Evolutionary conservation across 2,888 invertebrate genomes (phyloP).

Genomic region (Rhyacophila evoluta): DNA sequence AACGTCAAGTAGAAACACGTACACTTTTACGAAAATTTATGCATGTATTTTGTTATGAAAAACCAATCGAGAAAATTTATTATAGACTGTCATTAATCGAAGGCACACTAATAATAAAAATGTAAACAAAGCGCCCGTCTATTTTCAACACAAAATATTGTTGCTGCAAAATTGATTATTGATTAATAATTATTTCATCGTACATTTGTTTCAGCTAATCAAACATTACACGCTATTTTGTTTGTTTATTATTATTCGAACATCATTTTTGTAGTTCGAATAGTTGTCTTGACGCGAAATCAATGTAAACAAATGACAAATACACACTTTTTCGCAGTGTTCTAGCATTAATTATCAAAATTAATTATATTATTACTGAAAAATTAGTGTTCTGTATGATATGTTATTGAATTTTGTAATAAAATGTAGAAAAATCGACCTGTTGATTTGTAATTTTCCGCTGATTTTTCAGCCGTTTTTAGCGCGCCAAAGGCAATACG

Average conservation of each 20-base stretch:
- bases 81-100: not conserved
- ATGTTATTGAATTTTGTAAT: not conserved
- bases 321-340: not conserved
- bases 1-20: not conserved
- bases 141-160: too few species aligned
- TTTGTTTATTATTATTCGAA: not conserved
- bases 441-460: constrained; percentile 28
- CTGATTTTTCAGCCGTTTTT: not conserved
- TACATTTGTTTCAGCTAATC: not conserved
- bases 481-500: constrained; percentile 27
- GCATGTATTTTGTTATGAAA: not conserved
- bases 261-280: not conserved
- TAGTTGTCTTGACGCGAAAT: constrained; percentile 22
- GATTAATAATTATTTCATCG: not conserved
- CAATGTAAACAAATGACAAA: constrained; percentile 39
- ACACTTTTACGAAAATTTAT: too few species aligned
- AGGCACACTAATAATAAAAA: not conserved
- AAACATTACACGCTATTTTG: not conserved
- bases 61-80: not conserved
- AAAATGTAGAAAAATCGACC: constrained; percentile 19
- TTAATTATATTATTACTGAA: not conserved
- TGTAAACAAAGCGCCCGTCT: not conserved
- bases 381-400: not conserved
- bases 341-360: not conserved
- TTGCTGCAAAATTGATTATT: too few species aligned